Evolutionary conservation across 1,140 invertebrate genomes (phyloP).

Genomic region (Sitobion miscanthi): DNA sequence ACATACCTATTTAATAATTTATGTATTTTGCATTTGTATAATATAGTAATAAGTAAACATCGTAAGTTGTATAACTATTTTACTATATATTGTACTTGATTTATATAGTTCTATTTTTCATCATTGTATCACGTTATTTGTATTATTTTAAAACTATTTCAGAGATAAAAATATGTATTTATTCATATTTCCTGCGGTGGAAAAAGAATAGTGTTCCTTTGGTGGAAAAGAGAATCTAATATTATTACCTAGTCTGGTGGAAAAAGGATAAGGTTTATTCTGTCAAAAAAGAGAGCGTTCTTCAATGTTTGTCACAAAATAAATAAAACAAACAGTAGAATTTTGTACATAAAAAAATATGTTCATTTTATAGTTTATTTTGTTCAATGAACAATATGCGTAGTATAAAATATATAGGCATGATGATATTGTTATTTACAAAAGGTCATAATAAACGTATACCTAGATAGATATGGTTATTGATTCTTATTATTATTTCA

Average conservation of each 20-base stretch:
- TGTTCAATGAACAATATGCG: background rate
- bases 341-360: background rate
- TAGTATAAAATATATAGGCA: background rate
- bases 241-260: slow-evolving; percentile 12
- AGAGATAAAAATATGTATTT: background rate
- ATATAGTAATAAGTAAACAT: background rate
- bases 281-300: background rate
- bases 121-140: background rate
- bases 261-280: slow-evolving; percentile 21
- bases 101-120: background rate
- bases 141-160: background rate
- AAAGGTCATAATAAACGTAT: background rate
- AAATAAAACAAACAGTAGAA: background rate
- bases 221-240: background rate
- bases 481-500: background rate
- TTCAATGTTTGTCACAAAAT: background rate
- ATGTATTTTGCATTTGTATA: background rate
- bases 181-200: background rate
- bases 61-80: background rate
- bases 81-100: background rate
- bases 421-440: background rate
- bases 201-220: background rate
- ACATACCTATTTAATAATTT: no score
- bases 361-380: slow-evolving; percentile 4
- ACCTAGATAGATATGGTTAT: background rate